Evolutionary conservation across 1,140 invertebrate species (phyloP), one percentile per base, ranked within the genome.

Genomic region (Drosophila erecta): DNA sequence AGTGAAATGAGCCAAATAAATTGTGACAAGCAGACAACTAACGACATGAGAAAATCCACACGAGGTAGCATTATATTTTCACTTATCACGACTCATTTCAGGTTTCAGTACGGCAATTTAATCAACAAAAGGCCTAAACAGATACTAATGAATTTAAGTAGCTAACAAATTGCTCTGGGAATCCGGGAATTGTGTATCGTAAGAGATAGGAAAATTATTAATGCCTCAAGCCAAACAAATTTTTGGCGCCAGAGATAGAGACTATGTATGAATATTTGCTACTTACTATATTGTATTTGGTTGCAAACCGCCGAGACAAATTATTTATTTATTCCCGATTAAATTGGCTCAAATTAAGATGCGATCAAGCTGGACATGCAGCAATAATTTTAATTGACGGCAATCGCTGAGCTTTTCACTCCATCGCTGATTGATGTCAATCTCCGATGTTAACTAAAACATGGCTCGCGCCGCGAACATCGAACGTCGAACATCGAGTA

Each of bases 1-100:
- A 78, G 78, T 40, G 50, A 81, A 75, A 74, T 83, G 51, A 65
- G 54, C 57, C 56, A 40, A 46, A 59, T 70, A 70, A 69, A 70
- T 70, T 70, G 66, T 69, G 50, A 56, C 66, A 70, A 67, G 35
- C 47, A 53, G 53, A 60, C 58, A 64, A 69, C 35, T 14, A 47
- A 53, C 66, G 50, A 70, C 64, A 70, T 35, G 64, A 15, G 17
- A 67, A 76, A 66, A 43, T 38, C 50, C 38, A 61, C 69, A 74
- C 70, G 51, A 74, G 51, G 14, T 14, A 30, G 41, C 47, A 74
- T 20, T 43, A 43, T 3, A 57, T 62, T 80, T 80, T 80, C 77
- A 75, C 77, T 59, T 41, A 71, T 69, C 81, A 76, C 71, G 60
- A 80, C 30, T 30, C 22, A 1, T 17, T 22, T 49, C 22, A 35